phyloP scores from a whole-genome alignment of 2,797 vertebrate species.

The Pseudochirops corinnae region DNA sequence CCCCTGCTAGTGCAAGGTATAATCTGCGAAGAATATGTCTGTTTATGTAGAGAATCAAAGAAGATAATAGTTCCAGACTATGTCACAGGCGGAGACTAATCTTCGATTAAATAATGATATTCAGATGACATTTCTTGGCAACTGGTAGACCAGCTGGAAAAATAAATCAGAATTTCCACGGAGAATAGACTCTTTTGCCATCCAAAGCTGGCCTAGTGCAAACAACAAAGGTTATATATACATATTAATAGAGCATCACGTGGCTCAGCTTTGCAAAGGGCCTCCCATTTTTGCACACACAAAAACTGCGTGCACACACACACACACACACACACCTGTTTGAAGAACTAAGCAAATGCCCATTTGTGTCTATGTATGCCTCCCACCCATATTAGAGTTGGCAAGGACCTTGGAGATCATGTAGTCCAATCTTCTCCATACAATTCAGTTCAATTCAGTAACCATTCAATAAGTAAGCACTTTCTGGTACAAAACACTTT shows the following conservation, averaged over 20 bases:
- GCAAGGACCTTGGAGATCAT: conserved; percentile 7
- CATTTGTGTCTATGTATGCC: background rate
- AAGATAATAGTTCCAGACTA: conserved; percentile 78
- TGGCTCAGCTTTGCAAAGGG: conserved; percentile 40
- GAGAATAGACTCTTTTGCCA: conserved; percentile 84
- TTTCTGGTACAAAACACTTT: background rate
- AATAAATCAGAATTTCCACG: conserved; percentile 84
- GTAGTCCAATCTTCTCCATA: conserved; percentile 7
- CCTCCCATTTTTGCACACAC: conserved; percentile 20
- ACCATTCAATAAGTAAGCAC: background rate
- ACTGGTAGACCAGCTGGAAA: conserved; percentile 78
- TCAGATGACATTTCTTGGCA: conserved; percentile 82
- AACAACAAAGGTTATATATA: conserved; percentile 78
- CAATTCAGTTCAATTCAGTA: conserved; percentile 28
- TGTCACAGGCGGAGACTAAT: conserved; percentile 78
- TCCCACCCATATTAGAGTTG: conserved; percentile 18
- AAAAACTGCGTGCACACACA: background rate
- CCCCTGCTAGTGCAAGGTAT: conserved; percentile 26
- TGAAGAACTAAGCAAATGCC: background rate
- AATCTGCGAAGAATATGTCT: conserved; percentile 59
- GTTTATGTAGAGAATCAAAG: conserved; percentile 72
- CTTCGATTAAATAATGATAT: conserved; percentile 81
- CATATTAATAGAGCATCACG: conserved; percentile 64
- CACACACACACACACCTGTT: background rate
- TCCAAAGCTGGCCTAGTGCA: conserved; percentile 82